These are phyloP conservation scores for Zelleria hepariella DNA, from an alignment of 2,888 invertebrate genomes.

Conservation along the genomic window DNA sequence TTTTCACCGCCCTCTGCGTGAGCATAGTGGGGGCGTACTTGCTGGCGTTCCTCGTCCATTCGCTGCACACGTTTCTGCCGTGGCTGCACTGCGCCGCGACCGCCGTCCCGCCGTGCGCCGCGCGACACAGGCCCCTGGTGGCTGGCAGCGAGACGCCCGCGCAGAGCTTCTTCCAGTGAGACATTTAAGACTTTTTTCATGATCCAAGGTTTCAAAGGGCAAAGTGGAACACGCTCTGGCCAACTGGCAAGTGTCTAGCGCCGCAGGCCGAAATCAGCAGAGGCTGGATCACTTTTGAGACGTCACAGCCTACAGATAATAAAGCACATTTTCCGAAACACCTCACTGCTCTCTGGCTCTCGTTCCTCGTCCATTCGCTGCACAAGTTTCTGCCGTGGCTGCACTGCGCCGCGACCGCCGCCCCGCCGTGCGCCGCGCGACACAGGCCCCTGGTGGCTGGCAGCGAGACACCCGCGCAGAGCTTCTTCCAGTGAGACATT, in stretches of 20 bases:
- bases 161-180: conserved; percentile 58
- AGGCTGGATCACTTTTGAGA: too few species aligned
- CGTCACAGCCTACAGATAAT: too few species aligned
- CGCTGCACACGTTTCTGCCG: conserved; percentile 53
- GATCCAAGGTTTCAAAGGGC: too few species aligned
- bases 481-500: too few species aligned
- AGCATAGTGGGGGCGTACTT: conserved; percentile 49
- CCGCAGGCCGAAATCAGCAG: too few species aligned
- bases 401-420: not conserved
- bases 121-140: conserved; percentile 47
- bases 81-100: conserved; percentile 61
- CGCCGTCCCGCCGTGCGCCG: conserved; percentile 48
- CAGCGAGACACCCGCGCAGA: too few species aligned
- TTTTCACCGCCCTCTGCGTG: conserved; percentile 40
- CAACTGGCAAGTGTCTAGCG: too few species aligned
- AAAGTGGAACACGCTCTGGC: too few species aligned
- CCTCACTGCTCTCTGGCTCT: not conserved
- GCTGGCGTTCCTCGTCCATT: conserved; percentile 49
- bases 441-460: not conserved
- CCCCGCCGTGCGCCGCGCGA: not conserved
- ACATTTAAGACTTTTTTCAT: too few species aligned
- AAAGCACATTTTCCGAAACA: too few species aligned
- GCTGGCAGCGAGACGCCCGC: conserved; percentile 45
- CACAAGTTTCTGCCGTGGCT: not conserved
- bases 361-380: not conserved